These are phyloP conservation scores for Teleogryllus oceanicus DNA, from an alignment of 2,888 invertebrate species.

Conservation along the genomic window DNA sequence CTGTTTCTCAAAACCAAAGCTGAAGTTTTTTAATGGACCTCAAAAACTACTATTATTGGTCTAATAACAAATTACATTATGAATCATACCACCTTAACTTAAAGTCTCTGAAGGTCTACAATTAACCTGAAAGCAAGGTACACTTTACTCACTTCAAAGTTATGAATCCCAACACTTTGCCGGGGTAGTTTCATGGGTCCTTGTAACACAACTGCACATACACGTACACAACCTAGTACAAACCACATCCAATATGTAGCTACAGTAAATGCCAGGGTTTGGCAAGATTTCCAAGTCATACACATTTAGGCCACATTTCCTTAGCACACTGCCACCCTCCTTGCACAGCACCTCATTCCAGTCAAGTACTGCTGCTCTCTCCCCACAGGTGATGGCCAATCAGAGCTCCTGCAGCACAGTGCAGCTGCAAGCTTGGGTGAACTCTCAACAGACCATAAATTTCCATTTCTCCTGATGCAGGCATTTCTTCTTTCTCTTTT, in stretches of 20 bases:
- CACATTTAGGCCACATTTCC: constrained; percentile 3
- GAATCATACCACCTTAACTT: too few species aligned
- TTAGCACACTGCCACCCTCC: not conserved
- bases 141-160: not conserved
- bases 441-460: not conserved
- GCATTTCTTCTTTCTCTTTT: too few species aligned
- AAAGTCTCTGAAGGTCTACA: too few species aligned
- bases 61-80: too few species aligned
- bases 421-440: not conserved
- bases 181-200: not conserved
- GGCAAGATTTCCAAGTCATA: constrained; percentile 18
- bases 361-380: not conserved
- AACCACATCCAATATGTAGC: not conserved
- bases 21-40: too few species aligned
- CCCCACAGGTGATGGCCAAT: not conserved
- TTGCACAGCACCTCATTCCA: not conserved
- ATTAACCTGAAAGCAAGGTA: too few species aligned
- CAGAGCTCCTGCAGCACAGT: not conserved
- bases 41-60: too few species aligned
- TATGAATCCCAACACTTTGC: constrained; percentile 9
- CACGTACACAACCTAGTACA: not conserved
- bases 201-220: not conserved
- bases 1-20: too few species aligned
- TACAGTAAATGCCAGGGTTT: not conserved
- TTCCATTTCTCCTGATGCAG: not conserved